Evolutionary conservation across 2,888 invertebrate species (phyloP).

Genomic region (Platyscelio sp.): DNA sequence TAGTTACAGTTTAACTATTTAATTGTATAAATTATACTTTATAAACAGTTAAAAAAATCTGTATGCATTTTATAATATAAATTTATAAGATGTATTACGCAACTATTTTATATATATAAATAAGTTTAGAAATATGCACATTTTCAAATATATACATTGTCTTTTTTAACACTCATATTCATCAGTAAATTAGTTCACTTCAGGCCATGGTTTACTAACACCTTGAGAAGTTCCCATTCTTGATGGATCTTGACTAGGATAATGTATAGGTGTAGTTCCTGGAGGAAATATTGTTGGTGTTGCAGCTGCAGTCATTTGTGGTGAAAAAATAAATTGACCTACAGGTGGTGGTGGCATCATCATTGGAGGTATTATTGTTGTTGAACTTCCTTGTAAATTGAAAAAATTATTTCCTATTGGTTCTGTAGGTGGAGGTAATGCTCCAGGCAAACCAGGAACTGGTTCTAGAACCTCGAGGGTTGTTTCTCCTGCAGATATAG

Average conservation of each 20-base stretch:
- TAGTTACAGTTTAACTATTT: too few relatives aligned
- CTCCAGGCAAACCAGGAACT: conserved; percentile 92
- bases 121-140: too few relatives aligned
- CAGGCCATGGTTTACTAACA: conserved; percentile 84
- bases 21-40: too few relatives aligned
- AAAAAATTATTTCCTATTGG: conserved; percentile 89
- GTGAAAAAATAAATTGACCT: conserved; percentile 85
- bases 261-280: conserved; percentile 91
- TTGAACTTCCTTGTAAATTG: conserved; percentile 86
- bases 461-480: conserved; percentile 89
- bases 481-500: conserved; percentile 85
- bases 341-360: conserved; percentile 86
- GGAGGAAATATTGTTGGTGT: conserved; percentile 86
- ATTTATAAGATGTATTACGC: too few relatives aligned
- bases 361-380: conserved; percentile 83
- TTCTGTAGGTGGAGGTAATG: conserved; percentile 88
- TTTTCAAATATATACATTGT: too few relatives aligned
- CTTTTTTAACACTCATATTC: too few relatives aligned
- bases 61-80: too few relatives aligned
- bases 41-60: too few relatives aligned
- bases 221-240: conserved; percentile 91
- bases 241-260: conserved; percentile 99
- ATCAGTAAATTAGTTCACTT: conserved; percentile 77
- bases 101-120: too few relatives aligned
- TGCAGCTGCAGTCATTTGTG: conserved; percentile 84